These are phyloP conservation scores for Scelioninae gen. 1 DNA, from an alignment of 2,888 invertebrate species.

Conservation along the genomic window DNA sequence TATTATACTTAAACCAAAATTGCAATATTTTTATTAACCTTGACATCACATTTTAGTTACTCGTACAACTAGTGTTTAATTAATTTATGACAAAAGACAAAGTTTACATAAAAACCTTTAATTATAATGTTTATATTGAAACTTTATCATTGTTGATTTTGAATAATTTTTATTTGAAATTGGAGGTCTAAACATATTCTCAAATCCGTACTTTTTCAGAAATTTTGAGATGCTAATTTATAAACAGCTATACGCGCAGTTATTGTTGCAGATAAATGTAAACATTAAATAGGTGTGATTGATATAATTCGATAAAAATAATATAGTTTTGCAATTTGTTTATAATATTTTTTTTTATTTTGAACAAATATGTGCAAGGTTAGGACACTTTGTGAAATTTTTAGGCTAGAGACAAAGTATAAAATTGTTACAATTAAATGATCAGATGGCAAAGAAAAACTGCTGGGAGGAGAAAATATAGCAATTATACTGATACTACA, in stretches of 20 bases:
- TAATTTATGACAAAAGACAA: too few relatives aligned
- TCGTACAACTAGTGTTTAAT: too few relatives aligned
- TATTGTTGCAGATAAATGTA: neutral
- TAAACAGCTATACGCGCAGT: neutral
- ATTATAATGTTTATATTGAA: too few relatives aligned
- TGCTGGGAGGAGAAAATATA: conserved; percentile 1
- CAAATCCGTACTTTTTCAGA: too few relatives aligned
- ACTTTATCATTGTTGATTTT: too few relatives aligned
- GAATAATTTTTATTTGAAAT: too few relatives aligned
- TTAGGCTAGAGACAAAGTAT: neutral
- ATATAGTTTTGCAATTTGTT: neutral
- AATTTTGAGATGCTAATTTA: neutral
- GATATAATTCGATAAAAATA: neutral
- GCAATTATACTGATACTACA: neutral
- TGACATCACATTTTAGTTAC: too few relatives aligned
- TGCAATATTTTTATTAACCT: too few relatives aligned
- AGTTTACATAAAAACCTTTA: too few relatives aligned
- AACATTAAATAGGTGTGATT: neutral
- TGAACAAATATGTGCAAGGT: neutral
- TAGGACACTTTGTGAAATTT: neutral
- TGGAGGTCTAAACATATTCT: too few relatives aligned
- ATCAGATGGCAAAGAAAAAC: neutral
- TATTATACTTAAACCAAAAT: too few relatives aligned
- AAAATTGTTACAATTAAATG: neutral
- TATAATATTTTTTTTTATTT: neutral